Base-by-base conservation (phyloP, 1,140 invertebrate genomes). In the Drosophila quadrilineata region DNA sequence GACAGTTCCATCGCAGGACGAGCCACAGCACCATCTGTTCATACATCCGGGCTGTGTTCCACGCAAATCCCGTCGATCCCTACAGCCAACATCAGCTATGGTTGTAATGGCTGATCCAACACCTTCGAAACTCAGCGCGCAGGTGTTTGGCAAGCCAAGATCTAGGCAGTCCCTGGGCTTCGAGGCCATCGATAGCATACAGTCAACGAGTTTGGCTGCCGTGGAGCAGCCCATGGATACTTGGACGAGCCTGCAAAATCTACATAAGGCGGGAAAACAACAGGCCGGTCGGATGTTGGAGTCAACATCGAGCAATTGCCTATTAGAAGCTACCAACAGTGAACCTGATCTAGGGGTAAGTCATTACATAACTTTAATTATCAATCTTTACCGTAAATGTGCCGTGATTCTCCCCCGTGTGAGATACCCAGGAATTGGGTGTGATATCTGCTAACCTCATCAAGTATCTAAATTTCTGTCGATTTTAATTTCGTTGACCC, bases 161-260 rank as follows among this genome's bases (percentile, higher is more conserved):
- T 80, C 76, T 0, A 68, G 80, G 0, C 68, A 86, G 12, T 87
- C 87, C 6, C 31, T 80, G 12, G 71, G 73, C 3, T 86, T 85
- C 19, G 75, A 79, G 50, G 82, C 89, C n/a, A 70, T 74, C 33
- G 88, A 90, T 26, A 79, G 72, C 3, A 73, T 85, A n/a, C 72
- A 89, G 41, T 46, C 66, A 3, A 9, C 72, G 2, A 24, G 29
- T 2, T 6, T 28, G 4, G 12, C 21, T 16, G 49, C 54, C 50
- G 22, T 26, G 4, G 75, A 75, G 6, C 79, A 85, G 36, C 57
- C 76, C 31, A 82, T 82, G 77, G 76, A 82, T 5, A 89, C 86
- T 6, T 93, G 92, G 92, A 92, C 92, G 21, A 93, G 92, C 62
- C 72, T 93, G 0, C 92, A 93, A 62, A 92, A 93, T 48, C 90